Base-by-base conservation (phyloP, 2,113 vertebrate species). In the Pterophyllum scalare region DNA sequence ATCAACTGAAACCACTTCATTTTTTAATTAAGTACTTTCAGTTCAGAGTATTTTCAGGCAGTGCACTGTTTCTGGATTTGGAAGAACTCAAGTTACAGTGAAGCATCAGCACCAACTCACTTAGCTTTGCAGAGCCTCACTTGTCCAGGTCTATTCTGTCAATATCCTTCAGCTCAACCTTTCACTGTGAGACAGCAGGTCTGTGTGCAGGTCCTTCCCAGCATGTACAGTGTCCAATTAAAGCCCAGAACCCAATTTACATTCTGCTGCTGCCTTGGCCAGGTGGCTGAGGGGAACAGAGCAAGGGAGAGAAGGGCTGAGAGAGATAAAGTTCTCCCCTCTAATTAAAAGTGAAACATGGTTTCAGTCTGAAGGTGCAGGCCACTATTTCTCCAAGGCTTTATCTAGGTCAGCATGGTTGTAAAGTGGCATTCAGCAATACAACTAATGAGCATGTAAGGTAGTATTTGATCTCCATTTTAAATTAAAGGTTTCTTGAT, bases 271-370 rank as follows among this genome's bases (percentile, higher is more conserved):
- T 77, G 88, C 88, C 83, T 64, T 4, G 65, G 43, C 87, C 87
- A 90, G 90, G 92, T 90, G 88, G 88, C 87, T 85, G 74, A 87
- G 77, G 85, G 85, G 81, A 86, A 46, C 38, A 17, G 81, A 75
- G 70, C 13, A 31, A 75, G 76, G 62, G 70, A 67, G 75, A 61
- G 83, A 75, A n/a, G 65, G 61, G 70, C 81, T 80, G 83, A 61
- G 80, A 86, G 80, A 91, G 89, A 91, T 91, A 91, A 92, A 91
- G 84, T 87, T 79, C 87, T 84, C 77, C 59, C 74, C 81, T 91
- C 90, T 92, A 91, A 92, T 93, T 92, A 92, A 92, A 92, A 91
- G 80, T 87, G 79, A 90, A 90, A 84, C 88, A 77, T 59, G 87
- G 70, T 72, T 84, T 88, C 75, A 70, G 81, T 92, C 83, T 79